Conservation (phyloP, 2,113 vertebrate species). For the Spea bombifrons region DNA sequence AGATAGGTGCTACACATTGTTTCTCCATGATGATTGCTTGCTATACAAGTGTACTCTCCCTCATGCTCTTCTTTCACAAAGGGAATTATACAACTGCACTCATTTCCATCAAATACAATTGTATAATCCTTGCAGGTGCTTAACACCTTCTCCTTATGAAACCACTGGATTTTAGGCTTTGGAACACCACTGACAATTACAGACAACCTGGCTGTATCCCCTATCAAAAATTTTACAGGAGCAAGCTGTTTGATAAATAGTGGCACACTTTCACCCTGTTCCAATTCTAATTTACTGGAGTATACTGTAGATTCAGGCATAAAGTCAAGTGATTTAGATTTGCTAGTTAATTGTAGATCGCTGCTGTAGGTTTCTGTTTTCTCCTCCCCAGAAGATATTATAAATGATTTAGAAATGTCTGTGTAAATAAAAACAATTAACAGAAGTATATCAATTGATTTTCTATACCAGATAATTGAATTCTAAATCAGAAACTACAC, state of each 20-base stretch:
- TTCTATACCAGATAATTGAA: slow-evolving; percentile 17
- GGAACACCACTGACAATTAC: slow-evolving; percentile 77
- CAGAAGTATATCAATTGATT: slow-evolving; percentile 58
- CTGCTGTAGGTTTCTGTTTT: slow-evolving; percentile 75
- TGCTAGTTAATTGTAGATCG: slow-evolving; percentile 72
- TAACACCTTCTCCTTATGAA: slow-evolving; percentile 73
- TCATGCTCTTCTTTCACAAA: slow-evolving; percentile 69
- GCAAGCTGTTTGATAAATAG: slow-evolving; percentile 76
- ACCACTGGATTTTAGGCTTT: slow-evolving; percentile 81
- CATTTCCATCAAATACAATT: slow-evolving; percentile 75
- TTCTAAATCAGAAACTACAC: neutral
- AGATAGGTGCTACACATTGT: slow-evolving; percentile 74
- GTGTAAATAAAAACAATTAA: slow-evolving; percentile 72
- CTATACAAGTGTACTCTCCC: slow-evolving; percentile 80
- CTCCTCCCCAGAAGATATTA: slow-evolving; percentile 76
- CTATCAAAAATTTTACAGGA: slow-evolving; percentile 65
- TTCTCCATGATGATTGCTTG: slow-evolving; percentile 75
- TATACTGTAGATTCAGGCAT: slow-evolving; percentile 77
- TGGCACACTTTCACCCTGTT: slow-evolving; percentile 69
- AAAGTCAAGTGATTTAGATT: slow-evolving; percentile 88
- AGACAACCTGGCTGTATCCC: slow-evolving; percentile 77
- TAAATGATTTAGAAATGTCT: slow-evolving; percentile 80
- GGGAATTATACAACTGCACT: slow-evolving; percentile 78
- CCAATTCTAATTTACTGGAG: slow-evolving; percentile 70
- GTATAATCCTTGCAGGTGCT: slow-evolving; percentile 67